Conservation (phyloP, 2,797 vertebrate species). For the Chelidonichthys spinosus region DNA sequence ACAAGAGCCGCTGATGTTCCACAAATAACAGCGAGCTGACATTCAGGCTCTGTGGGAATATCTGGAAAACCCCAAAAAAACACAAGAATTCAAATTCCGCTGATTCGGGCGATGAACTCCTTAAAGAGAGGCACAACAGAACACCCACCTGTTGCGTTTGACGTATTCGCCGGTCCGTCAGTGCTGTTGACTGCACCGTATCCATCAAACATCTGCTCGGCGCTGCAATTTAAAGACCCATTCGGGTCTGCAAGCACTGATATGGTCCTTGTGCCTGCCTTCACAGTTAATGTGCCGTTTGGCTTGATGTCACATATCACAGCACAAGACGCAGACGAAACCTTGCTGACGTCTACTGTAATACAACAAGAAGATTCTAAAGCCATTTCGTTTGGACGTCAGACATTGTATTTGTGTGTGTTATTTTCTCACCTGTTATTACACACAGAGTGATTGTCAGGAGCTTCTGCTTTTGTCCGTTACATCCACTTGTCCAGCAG, state of each 20-base stretch:
- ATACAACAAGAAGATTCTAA: neutral
- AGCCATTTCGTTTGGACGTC: neutral
- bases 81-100: neutral
- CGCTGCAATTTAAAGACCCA: conserved; percentile 40
- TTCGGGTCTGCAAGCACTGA: conserved; percentile 10
- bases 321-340: conserved; percentile 45
- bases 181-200: conserved; percentile 3
- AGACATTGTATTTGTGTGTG: neutral
- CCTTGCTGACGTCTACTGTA: conserved; percentile 17
- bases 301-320: conserved; percentile 41
- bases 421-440: conserved; percentile 43
- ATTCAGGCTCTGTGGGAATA: neutral
- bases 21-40: conserved; percentile 19
- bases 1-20: conserved; percentile 18
- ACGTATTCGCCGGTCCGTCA: neutral
- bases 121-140: neutral
- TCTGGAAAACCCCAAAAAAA: conserved; percentile 36
- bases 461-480: conserved; percentile 5
- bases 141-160: conserved; percentile 46
- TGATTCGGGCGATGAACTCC: neutral
- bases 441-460: conserved; percentile 51
- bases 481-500: conserved; percentile 50
- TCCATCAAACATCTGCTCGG: conserved; percentile 2
- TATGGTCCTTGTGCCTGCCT: conserved; percentile 14
- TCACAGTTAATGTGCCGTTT: neutral